Evolutionary conservation across 1,140 invertebrate species (phyloP).

Genomic region (Scylla paramamosain): DNA sequence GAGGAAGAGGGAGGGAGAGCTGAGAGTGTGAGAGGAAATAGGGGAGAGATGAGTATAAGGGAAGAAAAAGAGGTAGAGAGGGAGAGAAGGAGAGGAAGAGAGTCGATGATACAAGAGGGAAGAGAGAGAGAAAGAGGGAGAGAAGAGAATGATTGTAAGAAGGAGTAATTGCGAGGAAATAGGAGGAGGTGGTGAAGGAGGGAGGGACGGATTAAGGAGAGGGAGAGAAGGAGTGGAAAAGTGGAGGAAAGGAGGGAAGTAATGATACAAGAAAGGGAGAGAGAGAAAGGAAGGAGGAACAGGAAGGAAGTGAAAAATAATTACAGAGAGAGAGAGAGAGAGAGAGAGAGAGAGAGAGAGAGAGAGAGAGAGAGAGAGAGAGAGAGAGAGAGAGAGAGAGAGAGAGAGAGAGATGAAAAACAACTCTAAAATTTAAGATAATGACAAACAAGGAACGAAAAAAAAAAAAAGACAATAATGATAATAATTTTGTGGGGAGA

Average conservation of each 20-base stretch:
- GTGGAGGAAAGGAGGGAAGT: background rate
- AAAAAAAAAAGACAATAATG: background rate
- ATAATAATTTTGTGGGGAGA: background rate
- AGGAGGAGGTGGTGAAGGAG: background rate
- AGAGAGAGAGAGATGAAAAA: constrained; percentile 47
- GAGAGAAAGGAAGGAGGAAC: background rate
- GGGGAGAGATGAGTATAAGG: background rate
- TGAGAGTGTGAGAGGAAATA: background rate
- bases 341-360: constrained; percentile 48
- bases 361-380: constrained; percentile 55
- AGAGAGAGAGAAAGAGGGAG: too few species aligned
- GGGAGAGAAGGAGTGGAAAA: background rate
- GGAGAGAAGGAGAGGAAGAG: background rate
- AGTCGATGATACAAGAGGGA: background rate
- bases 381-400: constrained; percentile 57
- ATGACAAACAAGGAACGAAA: background rate
- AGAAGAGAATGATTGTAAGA: background rate
- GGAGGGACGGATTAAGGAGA: background rate
- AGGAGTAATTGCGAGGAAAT: background rate
- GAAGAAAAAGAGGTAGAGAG: background rate
- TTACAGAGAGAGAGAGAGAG: background rate
- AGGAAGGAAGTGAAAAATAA: background rate
- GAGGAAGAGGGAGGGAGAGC: background rate
- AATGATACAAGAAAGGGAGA: background rate
- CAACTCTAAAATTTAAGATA: background rate